Conservation (phyloP, 2,113 vertebrate species). For the Dipodomys stephensi region DNA sequence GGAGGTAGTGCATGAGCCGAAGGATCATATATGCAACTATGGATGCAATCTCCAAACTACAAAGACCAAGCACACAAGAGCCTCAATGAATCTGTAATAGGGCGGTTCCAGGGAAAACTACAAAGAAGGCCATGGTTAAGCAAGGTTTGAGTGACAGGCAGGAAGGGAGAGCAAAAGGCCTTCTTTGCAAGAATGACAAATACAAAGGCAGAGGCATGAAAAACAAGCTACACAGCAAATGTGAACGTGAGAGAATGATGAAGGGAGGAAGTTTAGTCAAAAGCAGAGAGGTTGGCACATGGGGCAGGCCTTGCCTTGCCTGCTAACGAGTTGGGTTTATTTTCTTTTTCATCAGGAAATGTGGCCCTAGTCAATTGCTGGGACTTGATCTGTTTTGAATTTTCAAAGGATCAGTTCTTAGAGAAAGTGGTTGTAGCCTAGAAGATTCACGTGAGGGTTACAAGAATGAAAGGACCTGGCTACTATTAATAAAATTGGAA, state of each 20-base stretch:
- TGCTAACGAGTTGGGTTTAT: not conserved
- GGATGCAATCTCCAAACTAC: not conserved
- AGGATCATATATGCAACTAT: not conserved
- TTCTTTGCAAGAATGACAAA: not conserved
- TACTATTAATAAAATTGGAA: not conserved
- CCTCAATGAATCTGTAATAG: not conserved
- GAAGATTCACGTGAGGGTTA: not conserved
- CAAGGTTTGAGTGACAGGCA: not conserved
- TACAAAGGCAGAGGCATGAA: too few species aligned
- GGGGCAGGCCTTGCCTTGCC: not conserved
- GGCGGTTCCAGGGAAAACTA: not conserved
- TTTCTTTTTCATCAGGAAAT: not conserved
- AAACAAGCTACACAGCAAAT: not conserved
- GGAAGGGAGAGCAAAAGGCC: not conserved
- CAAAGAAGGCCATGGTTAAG: not conserved
- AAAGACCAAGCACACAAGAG: not conserved
- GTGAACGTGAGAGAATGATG: not conserved
- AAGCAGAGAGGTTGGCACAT: not conserved
- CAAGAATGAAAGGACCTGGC: not conserved
- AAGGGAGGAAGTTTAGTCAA: not conserved
- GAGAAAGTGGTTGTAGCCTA: not conserved
- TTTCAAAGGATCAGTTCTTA: not conserved
- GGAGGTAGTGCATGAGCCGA: not conserved
- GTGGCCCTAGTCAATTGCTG: not conserved
- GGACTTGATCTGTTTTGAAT: slow-evolving; percentile 4